Evolutionary conservation across 1,140 invertebrate genomes (phyloP).

Genomic region (Arctopsyche grandis): DNA sequence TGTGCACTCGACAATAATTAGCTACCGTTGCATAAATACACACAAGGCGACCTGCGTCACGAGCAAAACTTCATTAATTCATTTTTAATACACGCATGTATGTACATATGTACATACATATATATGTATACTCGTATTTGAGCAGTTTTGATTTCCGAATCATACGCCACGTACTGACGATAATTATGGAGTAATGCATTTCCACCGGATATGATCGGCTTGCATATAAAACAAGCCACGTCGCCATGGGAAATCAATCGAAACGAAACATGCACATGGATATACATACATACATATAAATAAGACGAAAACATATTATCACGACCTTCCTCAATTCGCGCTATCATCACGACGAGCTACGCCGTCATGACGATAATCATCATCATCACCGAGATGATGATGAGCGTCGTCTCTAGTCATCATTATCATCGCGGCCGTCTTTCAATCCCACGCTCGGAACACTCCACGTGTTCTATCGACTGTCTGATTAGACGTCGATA

Average conservation of each 20-base stretch:
- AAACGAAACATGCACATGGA: not conserved
- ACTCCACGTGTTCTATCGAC: not conserved
- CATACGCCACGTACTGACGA: not conserved
- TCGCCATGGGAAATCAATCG: slow-evolving; percentile 5
- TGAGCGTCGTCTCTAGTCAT: not conserved
- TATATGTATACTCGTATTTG: not conserved
- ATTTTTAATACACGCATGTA: not conserved
- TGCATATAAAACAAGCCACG: slow-evolving; percentile 12
- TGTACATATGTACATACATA: not conserved
- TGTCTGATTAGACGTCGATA: not conserved
- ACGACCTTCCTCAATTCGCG: not conserved
- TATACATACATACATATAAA: too few relatives aligned
- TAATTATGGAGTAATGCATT: slow-evolving; percentile 28
- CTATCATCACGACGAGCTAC: not conserved
- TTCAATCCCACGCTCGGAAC: not conserved
- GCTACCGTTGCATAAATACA: not conserved
- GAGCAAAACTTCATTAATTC: too few relatives aligned
- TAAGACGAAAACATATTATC: not conserved
- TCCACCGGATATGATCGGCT: slow-evolving; percentile 19
- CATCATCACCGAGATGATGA: not conserved
- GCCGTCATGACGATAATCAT: not conserved
- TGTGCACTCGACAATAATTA: too few relatives aligned
- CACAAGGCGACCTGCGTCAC: not conserved
- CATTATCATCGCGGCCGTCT: not conserved
- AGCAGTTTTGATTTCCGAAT: not conserved